A percentile compares a stretch with the other conserved stretches of the same genome.
Evolutionary conservation across 2,797 vertebrate genomes (phyloP).

Genomic region (Xenopus petersii): DNA sequence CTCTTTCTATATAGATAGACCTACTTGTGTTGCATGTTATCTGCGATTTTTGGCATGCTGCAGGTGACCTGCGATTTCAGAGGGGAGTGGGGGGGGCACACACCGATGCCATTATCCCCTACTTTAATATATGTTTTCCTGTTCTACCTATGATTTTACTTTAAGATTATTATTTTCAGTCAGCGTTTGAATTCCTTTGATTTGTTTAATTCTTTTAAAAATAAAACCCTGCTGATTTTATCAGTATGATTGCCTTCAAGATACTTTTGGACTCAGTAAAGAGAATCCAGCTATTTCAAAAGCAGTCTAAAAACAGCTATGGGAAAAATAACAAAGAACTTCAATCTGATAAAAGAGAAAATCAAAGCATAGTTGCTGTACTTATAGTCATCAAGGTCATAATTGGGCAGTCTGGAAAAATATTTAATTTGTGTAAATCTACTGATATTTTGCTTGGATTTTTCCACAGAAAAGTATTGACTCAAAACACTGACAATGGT

Average conservation of each 20-base stretch:
- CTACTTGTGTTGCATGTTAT: too few species aligned
- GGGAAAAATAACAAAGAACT: background rate
- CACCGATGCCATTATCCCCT: too few species aligned
- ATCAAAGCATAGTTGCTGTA: slow-evolving; percentile 7
- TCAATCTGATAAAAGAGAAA: background rate
- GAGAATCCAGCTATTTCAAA: background rate
- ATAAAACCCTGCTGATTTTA: background rate
- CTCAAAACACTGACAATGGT: too few species aligned
- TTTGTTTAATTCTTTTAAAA: background rate
- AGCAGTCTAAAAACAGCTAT: background rate
- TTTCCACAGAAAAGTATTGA: too few species aligned
- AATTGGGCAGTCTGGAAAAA: background rate
- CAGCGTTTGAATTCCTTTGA: background rate
- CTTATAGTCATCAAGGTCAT: slow-evolving; percentile 6
- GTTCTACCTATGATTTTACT: too few species aligned
- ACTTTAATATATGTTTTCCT: too few species aligned
- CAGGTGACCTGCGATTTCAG: too few species aligned
- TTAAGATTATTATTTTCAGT: background rate
- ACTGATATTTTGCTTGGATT: too few species aligned
- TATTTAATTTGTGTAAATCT: background rate
- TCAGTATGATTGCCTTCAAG: slow-evolving; percentile 9
- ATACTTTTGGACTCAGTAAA: slow-evolving; percentile 4
- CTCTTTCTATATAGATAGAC: too few species aligned
- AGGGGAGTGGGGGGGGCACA: too few species aligned
- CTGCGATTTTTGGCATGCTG: too few species aligned